Conservation (phyloP, 2,888 invertebrate species). For the Pinctada fucata region DNA sequence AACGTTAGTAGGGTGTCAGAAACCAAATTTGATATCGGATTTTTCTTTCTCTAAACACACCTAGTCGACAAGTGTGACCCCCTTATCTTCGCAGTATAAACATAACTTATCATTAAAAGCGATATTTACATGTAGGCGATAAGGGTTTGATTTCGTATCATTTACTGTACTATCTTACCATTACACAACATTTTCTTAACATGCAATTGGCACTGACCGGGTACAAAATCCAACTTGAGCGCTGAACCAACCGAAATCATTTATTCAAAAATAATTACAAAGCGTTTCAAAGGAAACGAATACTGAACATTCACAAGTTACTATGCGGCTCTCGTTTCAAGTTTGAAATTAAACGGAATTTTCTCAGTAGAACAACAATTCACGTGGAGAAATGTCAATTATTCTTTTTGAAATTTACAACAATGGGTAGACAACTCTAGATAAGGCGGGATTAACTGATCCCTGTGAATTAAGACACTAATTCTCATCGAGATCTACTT, state of each 20-base stretch:
- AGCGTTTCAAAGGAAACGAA: background rate
- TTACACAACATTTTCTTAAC: background rate
- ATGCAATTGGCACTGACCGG: background rate
- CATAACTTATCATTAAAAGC: slow-evolving; percentile 31
- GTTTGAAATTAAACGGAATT: background rate
- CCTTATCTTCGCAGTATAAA: slow-evolving; percentile 24
- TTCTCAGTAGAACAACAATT: background rate
- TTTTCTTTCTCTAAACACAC: slow-evolving; percentile 26
- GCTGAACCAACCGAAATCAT: too few species aligned
- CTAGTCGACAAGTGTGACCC: slow-evolving; percentile 18
- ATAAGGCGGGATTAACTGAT: background rate
- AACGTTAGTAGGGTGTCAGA: background rate
- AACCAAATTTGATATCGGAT: slow-evolving; percentile 24
- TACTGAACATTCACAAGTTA: background rate
- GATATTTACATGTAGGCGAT: slow-evolving; percentile 27
- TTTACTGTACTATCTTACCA: slow-evolving; percentile 14
- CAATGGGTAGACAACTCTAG: background rate
- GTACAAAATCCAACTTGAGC: background rate
- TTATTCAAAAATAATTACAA: too few species aligned
- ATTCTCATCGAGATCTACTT: background rate
- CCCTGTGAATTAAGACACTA: background rate
- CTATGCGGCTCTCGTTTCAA: background rate
- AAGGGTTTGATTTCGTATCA: slow-evolving; percentile 21
- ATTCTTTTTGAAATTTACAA: background rate
- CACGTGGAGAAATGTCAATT: background rate